Percentiles rank a stretch among this genome's conserved stretches.
Evolutionary conservation across 92 coral and sea anemone genomes (phyloP).

Genomic region (Blastomussa wellsi): DNA sequence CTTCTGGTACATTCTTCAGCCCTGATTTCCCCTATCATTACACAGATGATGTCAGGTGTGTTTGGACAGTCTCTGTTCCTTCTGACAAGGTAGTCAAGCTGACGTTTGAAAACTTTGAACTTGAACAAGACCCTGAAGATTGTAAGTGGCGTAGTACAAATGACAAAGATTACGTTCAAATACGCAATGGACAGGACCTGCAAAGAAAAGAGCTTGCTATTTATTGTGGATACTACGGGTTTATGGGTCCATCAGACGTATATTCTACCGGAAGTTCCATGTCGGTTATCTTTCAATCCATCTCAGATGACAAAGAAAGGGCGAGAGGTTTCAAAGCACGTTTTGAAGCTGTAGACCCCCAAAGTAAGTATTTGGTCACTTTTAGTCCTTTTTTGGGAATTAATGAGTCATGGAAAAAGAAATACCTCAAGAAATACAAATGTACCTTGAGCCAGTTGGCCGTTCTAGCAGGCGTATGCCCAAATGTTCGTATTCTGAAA

Average conservation of each 20-base stretch:
- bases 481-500: too few relatives aligned
- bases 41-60: background rate
- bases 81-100: background rate
- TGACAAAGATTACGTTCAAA: background rate
- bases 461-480: too few relatives aligned
- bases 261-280: background rate
- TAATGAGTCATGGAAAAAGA: too few relatives aligned
- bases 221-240: background rate
- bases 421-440: too few relatives aligned
- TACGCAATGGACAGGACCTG: background rate
- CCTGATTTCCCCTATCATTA: background rate
- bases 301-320: too few relatives aligned
- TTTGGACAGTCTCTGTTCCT: background rate
- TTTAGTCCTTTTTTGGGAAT: too few relatives aligned
- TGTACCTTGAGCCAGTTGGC: too few relatives aligned
- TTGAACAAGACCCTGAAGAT: background rate
- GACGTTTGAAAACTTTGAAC: background rate
- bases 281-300: background rate
- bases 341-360: background rate
- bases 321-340: background rate
- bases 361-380: too few relatives aligned
- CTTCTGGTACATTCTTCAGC: constrained; percentile 1
- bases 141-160: background rate
- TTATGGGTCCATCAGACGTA: background rate
- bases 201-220: background rate